phyloP scores from a whole-genome alignment of 1,140 invertebrate genomes.

The Saxidomus purpurata region DNA sequence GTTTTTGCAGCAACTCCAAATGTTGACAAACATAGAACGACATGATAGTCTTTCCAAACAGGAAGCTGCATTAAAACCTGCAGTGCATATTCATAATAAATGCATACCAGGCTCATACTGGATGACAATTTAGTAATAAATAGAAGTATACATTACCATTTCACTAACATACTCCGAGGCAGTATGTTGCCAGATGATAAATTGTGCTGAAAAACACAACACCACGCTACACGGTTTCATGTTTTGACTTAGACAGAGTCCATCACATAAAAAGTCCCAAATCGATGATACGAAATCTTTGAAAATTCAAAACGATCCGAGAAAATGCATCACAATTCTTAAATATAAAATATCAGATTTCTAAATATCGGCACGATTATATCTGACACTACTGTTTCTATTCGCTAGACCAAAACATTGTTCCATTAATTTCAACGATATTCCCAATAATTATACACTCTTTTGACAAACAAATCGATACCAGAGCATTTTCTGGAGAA shows the following conservation, averaged over 20 bases:
- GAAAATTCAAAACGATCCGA: no score
- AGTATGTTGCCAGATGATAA: background rate
- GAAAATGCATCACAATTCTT: no score
- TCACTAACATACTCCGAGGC: background rate
- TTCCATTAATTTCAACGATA: constrained; percentile 12
- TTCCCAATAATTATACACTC: constrained; percentile 20
- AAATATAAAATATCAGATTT: no score
- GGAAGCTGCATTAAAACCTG: no score
- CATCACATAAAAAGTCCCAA: background rate
- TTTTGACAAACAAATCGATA: background rate
- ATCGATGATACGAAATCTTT: background rate
- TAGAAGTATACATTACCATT: background rate
- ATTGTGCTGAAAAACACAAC: background rate
- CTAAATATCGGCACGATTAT: no score
- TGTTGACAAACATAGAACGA: no score
- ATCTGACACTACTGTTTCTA: no score
- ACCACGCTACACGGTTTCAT: background rate
- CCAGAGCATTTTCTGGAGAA: background rate
- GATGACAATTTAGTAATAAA: no score
- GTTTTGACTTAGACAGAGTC: background rate
- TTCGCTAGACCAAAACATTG: background rate
- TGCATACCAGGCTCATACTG: no score
- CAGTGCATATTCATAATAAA: no score
- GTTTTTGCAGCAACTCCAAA: no score
- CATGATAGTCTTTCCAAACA: no score